These are phyloP conservation scores for Ptychodera flava DNA, from an alignment of 35 echinoderm and acorn worm genomes.

Conservation along the genomic window DNA sequence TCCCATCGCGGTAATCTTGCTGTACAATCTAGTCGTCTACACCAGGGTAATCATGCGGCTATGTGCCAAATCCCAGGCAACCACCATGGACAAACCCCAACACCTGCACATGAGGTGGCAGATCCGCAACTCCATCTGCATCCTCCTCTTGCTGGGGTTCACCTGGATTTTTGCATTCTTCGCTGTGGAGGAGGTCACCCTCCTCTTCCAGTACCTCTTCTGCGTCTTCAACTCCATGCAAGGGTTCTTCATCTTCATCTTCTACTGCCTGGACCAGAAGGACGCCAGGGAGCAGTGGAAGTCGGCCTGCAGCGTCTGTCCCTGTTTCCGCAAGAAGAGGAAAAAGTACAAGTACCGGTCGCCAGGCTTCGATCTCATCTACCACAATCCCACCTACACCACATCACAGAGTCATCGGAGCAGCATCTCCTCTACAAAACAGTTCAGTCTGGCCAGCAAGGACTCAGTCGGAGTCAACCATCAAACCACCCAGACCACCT, in stretches of 20 bases:
- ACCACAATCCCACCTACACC: background rate
- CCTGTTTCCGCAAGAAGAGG: background rate
- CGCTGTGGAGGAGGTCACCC: conserved; percentile 20
- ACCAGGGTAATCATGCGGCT: conserved; percentile 30
- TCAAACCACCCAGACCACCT: background rate
- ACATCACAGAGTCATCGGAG: background rate
- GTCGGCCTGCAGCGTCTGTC: background rate
- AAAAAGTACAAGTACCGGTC: background rate
- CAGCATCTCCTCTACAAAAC: background rate
- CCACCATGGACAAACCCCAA: background rate
- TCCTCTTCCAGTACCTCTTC: conserved; percentile 54
- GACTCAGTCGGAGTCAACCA: background rate
- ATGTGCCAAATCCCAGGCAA: background rate
- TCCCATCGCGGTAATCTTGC: conserved; percentile 36
- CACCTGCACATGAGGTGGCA: conserved; percentile 3
- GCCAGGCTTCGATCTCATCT: background rate
- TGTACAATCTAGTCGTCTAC: conserved; percentile 47
- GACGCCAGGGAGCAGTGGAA: conserved; percentile 60
- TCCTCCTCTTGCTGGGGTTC: conserved; percentile 46
- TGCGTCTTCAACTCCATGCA: conserved; percentile 59
- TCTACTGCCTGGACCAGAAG: conserved; percentile 51
- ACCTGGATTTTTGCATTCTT: conserved; percentile 71
- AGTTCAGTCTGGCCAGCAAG: background rate
- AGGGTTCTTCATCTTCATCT: conserved; percentile 63
- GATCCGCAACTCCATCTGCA: conserved; percentile 35